Percentiles rank a stretch among this genome's conserved stretches.
phyloP scores from a whole-genome alignment of 2,113 vertebrate genomes.

The Pipa parva region DNA sequence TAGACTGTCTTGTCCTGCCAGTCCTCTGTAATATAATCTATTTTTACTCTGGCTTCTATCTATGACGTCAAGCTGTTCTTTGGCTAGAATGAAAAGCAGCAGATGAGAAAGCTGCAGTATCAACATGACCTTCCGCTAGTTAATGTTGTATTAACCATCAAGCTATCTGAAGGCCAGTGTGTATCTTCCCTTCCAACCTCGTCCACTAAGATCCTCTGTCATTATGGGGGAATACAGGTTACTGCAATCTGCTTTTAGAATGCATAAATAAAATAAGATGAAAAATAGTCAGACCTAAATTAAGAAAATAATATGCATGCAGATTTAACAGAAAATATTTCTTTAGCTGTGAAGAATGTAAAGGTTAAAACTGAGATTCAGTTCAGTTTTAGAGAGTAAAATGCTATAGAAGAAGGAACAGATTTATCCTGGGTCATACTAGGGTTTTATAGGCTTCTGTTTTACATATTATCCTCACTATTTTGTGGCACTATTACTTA shows the following conservation, averaged over 20 bases:
- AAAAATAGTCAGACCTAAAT: background rate
- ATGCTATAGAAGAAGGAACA: too few species aligned
- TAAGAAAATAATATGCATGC: too few species aligned
- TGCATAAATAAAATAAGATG: background rate
- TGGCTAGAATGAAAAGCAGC: conserved; percentile 16
- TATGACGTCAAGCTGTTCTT: conserved; percentile 23
- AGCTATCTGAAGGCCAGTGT: conserved; percentile 2
- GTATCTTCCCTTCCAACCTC: background rate
- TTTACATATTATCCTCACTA: too few species aligned
- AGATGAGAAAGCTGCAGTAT: conserved; percentile 9
- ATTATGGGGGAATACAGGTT: conserved; percentile 11
- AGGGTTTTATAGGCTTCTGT: too few species aligned
- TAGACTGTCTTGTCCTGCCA: background rate
- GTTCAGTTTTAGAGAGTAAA: too few species aligned
- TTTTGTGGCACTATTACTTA: too few species aligned
- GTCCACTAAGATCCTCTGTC: background rate
- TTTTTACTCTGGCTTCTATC: conserved; percentile 5
- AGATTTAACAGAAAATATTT: too few species aligned
- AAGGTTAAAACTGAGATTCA: too few species aligned
- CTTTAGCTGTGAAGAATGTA: too few species aligned
- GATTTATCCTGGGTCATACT: too few species aligned
- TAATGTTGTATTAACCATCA: conserved; percentile 17
- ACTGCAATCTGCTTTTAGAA: conserved; percentile 4
- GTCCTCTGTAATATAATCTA: background rate
- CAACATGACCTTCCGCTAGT: conserved; percentile 24